Evolutionary conservation across 2,113 vertebrate species (phyloP), one percentile per base, ranked within the genome.

Genomic region (Lagenorhynchus albirostris): DNA sequence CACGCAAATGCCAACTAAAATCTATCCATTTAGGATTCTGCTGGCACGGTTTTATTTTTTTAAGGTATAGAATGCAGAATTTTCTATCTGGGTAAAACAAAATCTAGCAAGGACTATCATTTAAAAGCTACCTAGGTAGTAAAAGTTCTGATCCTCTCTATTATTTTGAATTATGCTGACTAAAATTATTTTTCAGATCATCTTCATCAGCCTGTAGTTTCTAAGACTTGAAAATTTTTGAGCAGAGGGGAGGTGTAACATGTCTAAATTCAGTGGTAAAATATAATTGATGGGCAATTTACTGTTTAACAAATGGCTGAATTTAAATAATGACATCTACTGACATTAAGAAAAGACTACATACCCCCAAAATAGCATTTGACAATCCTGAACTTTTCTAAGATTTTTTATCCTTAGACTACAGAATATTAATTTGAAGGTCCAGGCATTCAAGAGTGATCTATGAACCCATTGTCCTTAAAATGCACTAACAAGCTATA

Each of bases 241-340:
- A 91, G 23, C 25, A 80, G 91, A 80, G 15, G 25, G 11, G n/a
- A 86, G 6, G 25, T 36, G 29, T 82, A 67, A 74, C 67, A 11
- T 62, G 29, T 65, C 33, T 55, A 70, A 91, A 89, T 77, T 93
- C 38, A 53, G 33, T 53, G 23, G 60, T 23, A 74, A 96, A 97
- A 70, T 21, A 76, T 73, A 94, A 91, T 25, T 18, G 70, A 70
- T 89, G 44, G 8, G 23, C 47, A 91, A 47, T 89, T 73, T 55
- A 9, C 21, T 86, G 21, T 71, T 89, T 89, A 93, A 91, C 53
- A 96, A 96, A 17, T 77, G 76, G 7, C 25, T 94, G 25, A 5
- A 84, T 95, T 97, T 91, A 94, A 97, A 95, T 89, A 79, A 90
- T 71, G 73, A 50, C 50, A 84, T 91, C 8, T 68, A 50, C 41